Base-by-base conservation (phyloP, 2,797 vertebrate genomes). In the Sitta carolinensis region DNA sequence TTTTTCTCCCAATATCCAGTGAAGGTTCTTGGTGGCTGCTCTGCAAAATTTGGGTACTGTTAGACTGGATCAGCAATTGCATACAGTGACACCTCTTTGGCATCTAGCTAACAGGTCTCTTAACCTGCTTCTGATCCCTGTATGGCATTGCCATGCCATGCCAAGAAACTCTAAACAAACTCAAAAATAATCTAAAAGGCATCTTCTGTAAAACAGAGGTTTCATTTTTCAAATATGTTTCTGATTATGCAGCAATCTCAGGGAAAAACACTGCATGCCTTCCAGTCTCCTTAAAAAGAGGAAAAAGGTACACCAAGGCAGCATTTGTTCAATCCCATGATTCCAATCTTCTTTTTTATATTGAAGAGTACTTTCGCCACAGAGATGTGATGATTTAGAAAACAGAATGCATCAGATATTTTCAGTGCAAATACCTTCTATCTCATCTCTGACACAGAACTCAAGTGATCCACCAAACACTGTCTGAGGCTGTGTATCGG, bases 101-200 rank as follows among this genome's bases (percentile, higher is more conserved):
- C 21, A 48, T 40, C 38, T 17, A 50, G 21, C 73, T 36, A 58
- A n/a, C 0, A 1, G 15, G 10, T 27, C 64, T 51, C 25, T 36
- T 11, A 66, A 69, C n/a, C 40, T n/a, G 30, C 29, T 55, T 8
- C 62, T 29, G 17, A 43, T 8, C 9, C 25, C 30, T 23, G 4
- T 29, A 17, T 18, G n/a, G 22, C 23, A 54, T 0, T 1, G 0
- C 43, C 13, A 3, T 19, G 26, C 6, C n/a, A 38, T 50, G 32
- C 19, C 17, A 32, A 10, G 18, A 20, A 78, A 43, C 30, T 20
- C 54, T 19, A 66, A 75, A 58, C 6, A 51, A 94, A 54, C 22
- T 58, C 5, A 50, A 27, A 62, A 83, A 64, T 18, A 67, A 68
- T 27, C 6, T 8, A 7, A 64, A 38, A 23, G 19, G 3, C 22